Evolutionary conservation across 2,888 invertebrate genomes (phyloP), one percentile per base, ranked within the genome.

Genomic region (Alsophila aescularia): DNA sequence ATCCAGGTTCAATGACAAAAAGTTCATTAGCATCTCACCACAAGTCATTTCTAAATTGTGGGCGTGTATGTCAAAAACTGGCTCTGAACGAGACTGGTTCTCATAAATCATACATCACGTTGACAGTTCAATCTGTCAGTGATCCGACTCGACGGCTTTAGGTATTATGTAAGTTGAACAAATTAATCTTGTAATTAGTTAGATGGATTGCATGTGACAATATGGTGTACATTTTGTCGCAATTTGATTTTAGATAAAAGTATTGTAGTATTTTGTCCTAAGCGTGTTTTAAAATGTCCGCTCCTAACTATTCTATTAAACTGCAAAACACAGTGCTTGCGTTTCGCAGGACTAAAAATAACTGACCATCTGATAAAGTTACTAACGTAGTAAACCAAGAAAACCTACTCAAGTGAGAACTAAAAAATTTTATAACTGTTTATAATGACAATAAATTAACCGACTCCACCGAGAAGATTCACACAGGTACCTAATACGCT

Each of bases 111-210:
- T 24, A 24, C 24, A 8, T 49, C 39, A 34, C 29, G 54, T 36
- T 52, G 59, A 52, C 59, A 54, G 48, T 35, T 55, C 41, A 49
- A 55, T 59, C 52, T 48, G 41, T 54, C 41, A 44, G 15, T 9
- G 18, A 31, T 44, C 15, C 16, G 15, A 51, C 39, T 43, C 37
- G 32, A 18, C 42, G 16, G 45, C 24, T 45, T 35, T 40, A 31
- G 21, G 50, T 34, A 44, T 49, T 49, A 45, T 24, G 49, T 39
- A 18, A 43, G 35, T 48, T 14, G 21, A 29, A 48, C 51, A 48
- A 54, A 58, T 51, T 47, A 44, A 53, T 53, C 45, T 35, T 21
- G 1, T 41, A 29, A 51, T 47, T 51, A 37, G 13, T 47, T 41
- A 21, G 16, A 13, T 9, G 24, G 21, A 5, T 37, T 15, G 9